A percentile compares a stretch with the other conserved stretches of the same genome.
These are phyloP conservation scores for Cyphomyrus plagiostoma DNA, from an alignment of 2,113 vertebrate species.

Conservation along the genomic window DNA sequence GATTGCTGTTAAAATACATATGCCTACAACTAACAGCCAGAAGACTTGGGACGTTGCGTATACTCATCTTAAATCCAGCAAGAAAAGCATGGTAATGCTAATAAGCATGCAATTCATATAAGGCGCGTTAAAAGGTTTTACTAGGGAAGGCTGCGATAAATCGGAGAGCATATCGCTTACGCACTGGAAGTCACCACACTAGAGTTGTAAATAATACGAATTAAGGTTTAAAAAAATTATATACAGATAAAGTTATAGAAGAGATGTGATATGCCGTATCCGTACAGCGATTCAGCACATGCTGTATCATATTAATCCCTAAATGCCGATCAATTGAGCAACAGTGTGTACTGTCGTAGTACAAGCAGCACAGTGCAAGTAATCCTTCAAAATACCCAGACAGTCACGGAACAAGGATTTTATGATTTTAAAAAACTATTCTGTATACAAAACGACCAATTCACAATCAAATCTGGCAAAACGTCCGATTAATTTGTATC, in stretches of 20 bases:
- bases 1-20: not conserved
- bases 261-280: conserved; percentile 36
- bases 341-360: conserved; percentile 44
- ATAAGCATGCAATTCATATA: conserved; percentile 16
- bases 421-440: conserved; percentile 19
- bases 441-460: conserved; percentile 32
- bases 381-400: conserved; percentile 14
- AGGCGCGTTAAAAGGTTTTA: conserved; percentile 29
- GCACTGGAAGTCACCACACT: conserved; percentile 46
- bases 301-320: conserved; percentile 43
- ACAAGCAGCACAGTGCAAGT: conserved; percentile 43
- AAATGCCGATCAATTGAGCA: conserved; percentile 54
- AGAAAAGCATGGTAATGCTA: conserved; percentile 25
- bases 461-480: conserved; percentile 30
- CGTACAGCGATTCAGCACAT: conserved; percentile 48
- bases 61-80: conserved; percentile 35
- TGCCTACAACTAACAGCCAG: not conserved
- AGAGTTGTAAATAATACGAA: conserved; percentile 44
- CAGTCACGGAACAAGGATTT: not conserved
- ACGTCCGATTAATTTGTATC: conserved; percentile 32
- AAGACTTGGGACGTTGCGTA: conserved; percentile 18
- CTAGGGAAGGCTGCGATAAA: conserved; percentile 46
- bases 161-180: conserved; percentile 50
- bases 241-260: conserved; percentile 20
- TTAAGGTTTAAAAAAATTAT: conserved; percentile 27